Evolutionary conservation across 2,797 vertebrate genomes (phyloP), one percentile per base, ranked within the genome.

Genomic region (Acipenser ruthenus): DNA sequence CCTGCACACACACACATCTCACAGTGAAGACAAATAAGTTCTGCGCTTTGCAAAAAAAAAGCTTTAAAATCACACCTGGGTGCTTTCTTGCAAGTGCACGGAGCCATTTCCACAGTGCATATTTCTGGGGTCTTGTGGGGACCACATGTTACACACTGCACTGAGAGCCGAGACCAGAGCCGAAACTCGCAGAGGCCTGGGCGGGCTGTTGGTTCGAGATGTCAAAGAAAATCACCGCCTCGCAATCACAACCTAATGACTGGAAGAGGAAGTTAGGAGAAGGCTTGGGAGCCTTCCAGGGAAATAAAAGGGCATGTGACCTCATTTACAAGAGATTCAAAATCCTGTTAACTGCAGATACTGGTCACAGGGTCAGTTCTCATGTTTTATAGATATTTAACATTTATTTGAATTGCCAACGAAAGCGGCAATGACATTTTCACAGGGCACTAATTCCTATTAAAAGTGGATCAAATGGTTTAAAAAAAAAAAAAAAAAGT

Each of bases 381-480:
- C 79, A 77, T 73, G 76, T 77, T 73, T 70, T 68, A 69, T 60
- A 63, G 72, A 71, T 75, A 75, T 75, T 79, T 75, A 81, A 63
- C 72, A 63, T 72, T 66, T 64, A 74, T 68, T 60, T 60, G 64
- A 73, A 77, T 80, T 76, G 55, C 87, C 84, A 79, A 79, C 78
- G 72, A 75, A 73, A 77, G 76, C 68, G 74, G 73, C 51, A 50
- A 81, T 87, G 86, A 88, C 87, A 90, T 88, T 88, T 88, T 89
- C 86, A 90, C 86, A 91, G 84, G 82, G 83, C 75, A 84, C 86
- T 88, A 80, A 74, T 74, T 74, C 82, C 81, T 69, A 88, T 90
- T 90, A 88, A 85, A 79, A 85, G 73, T 71, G 77, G 85, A 89
- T 88, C 88, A 80, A 78, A 73, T 66, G 73, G 74, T 83, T 81